These are phyloP conservation scores for Octopus bimaculoides DNA, from an alignment of 1,140 invertebrate genomes.

Conservation along the genomic window DNA sequence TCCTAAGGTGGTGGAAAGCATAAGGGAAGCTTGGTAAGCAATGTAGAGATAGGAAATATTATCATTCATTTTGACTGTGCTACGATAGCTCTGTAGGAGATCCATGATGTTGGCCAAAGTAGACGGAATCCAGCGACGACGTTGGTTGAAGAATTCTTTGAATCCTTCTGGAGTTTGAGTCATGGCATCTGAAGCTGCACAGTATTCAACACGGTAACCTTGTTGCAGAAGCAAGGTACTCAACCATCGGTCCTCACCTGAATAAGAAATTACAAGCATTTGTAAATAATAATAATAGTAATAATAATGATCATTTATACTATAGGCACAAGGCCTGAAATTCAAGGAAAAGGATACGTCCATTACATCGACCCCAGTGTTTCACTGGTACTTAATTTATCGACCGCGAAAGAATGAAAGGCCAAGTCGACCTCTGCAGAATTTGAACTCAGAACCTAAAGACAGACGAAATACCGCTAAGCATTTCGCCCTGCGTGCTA, in stretches of 20 bases:
- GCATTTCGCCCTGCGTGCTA: too few species aligned
- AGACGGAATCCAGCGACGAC: constrained; percentile 67
- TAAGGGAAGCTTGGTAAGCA: constrained; percentile 56
- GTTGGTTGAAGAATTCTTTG: constrained; percentile 57
- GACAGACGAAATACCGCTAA: too few species aligned
- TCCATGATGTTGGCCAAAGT: constrained; percentile 69
- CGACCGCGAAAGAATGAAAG: too few species aligned
- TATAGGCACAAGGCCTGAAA: too few species aligned
- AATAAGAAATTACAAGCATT: neutral
- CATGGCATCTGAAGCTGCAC: constrained; percentile 65
- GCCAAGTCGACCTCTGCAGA: too few species aligned
- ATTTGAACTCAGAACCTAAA: too few species aligned
- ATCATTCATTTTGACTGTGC: constrained; percentile 63
- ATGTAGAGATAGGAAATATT: constrained; percentile 65
- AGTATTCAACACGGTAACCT: constrained; percentile 67
- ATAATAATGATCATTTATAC: too few species aligned
- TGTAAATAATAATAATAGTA: too few species aligned
- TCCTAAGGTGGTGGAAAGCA: constrained; percentile 61
- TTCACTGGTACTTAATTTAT: too few species aligned
- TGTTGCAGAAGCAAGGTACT: constrained; percentile 66
- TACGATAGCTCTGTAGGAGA: constrained; percentile 61
- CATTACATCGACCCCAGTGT: too few species aligned
- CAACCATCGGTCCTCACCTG: constrained; percentile 65
- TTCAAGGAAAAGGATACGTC: too few species aligned
- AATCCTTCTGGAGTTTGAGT: constrained; percentile 65